Conservation (phyloP, 2,888 invertebrate species). For the Dioctria rufipes region DNA sequence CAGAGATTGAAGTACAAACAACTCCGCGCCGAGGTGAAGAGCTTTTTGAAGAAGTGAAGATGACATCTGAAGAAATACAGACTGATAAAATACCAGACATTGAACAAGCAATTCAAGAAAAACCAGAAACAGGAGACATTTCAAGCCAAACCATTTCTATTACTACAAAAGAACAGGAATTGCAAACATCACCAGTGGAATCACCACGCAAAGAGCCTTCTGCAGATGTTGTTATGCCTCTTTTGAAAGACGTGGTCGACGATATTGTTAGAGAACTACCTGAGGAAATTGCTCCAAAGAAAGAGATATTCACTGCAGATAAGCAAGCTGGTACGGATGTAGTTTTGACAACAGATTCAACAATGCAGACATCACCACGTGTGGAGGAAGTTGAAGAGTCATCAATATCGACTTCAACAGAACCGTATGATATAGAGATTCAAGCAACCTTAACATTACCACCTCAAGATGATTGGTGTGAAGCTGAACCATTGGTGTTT, state of each 20-base stretch:
- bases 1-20: conserved; percentile 70
- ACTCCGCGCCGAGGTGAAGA: conserved; percentile 62
- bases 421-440: conserved; percentile 70
- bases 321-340: conserved; percentile 63
- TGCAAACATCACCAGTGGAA: conserved; percentile 68
- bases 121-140: conserved; percentile 64
- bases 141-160: conserved; percentile 66
- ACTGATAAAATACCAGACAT: conserved; percentile 67
- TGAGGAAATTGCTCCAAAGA: conserved; percentile 54
- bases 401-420: conserved; percentile 63
- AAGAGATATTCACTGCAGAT: conserved; percentile 60
- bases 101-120: conserved; percentile 63
- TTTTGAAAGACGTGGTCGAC: conserved; percentile 67
- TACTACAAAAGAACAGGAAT: conserved; percentile 66
- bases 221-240: conserved; percentile 67
- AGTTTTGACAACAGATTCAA: conserved; percentile 62
- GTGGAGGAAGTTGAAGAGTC: conserved; percentile 61
- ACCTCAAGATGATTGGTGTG: conserved; percentile 72
- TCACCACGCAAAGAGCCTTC: conserved; percentile 62
- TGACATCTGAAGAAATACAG: conserved; percentile 73
- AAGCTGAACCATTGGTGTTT: conserved; percentile 64
- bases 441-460: conserved; percentile 77
- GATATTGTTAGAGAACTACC: conserved; percentile 66
- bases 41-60: conserved; percentile 65
- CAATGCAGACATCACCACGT: conserved; percentile 67